These are phyloP conservation scores for Platysteira castanea DNA, from an alignment of 2,113 vertebrate genomes.

Conservation along the genomic window DNA sequence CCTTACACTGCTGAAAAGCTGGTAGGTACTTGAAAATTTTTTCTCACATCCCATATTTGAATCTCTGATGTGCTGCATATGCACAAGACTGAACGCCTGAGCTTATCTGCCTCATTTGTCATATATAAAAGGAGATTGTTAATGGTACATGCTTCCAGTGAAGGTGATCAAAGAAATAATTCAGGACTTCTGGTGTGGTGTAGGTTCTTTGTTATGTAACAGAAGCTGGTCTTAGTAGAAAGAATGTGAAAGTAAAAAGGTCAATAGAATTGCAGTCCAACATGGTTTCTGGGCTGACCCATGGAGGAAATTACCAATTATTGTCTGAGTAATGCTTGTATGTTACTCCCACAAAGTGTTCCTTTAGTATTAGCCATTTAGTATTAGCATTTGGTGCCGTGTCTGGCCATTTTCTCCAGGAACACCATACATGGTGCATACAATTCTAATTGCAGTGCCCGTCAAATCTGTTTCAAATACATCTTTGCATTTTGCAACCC, in stretches of 20 bases:
- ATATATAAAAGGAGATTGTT: background rate
- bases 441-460: background rate
- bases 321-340: background rate
- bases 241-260: background rate
- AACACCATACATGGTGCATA: fast-evolving
- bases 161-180: background rate
- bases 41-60: background rate
- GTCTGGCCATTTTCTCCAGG: background rate
- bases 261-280: background rate
- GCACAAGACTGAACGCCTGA: background rate
- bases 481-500: background rate
- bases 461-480: background rate
- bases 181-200: background rate
- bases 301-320: background rate
- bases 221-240: background rate
- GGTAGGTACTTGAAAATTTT: background rate
- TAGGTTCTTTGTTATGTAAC: background rate
- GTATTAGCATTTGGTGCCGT: background rate
- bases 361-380: background rate
- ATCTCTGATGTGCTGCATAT: background rate
- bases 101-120: background rate
- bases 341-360: background rate
- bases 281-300: background rate
- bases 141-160: background rate
- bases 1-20: background rate